Base-by-base conservation (phyloP, 2,113 vertebrate genomes). In the Rousettus leschenaultii region DNA sequence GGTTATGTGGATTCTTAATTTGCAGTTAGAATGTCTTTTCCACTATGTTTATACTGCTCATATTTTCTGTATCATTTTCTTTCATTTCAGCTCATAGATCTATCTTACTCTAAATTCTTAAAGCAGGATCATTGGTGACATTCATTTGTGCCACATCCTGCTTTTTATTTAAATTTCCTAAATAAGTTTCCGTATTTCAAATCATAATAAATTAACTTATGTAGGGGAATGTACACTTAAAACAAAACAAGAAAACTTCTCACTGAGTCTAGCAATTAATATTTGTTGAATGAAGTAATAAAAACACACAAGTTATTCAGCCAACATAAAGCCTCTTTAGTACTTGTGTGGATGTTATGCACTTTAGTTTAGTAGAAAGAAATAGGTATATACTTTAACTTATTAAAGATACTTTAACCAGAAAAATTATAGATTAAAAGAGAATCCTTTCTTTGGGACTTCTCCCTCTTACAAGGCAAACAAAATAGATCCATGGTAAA, bases 391-490 rank as follows among this genome's bases (percentile, higher is more conserved):
- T 63, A 57, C 2, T 16, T 65, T 74, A 78, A 77, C 59, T 71
- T 86, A 71, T 74, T 79, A 87, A 89, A 51, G 15, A 53, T 79
- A 77, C 65, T 90, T 86, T 48, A 95, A 65, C 18, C 28, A 75
- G 38, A 89, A 95, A 95, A 95, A 48, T 33, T 88, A 57, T 55
- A 80, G 11, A 10, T 83, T 84, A 38, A 95, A 93, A 90, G 51
- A 70, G 57, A 51, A 57, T 28, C 19, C 78, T 13, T 89, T 88
- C 21, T 95, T 85, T 96, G 79, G 65, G 4, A 95, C 57, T 92
- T 89, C 55, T 78, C 3, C 13, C 35, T 92, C 6, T 78, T 84
- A 85, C 6, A 74, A 92, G 91, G 35, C 75, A 94, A 91, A 83
- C 6, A 24, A 75, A 85, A 92, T 92, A 43, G 5, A 7, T 35